phyloP scores from a whole-genome alignment of 2,888 invertebrate species.

The Pandemis cinnamomeana region DNA sequence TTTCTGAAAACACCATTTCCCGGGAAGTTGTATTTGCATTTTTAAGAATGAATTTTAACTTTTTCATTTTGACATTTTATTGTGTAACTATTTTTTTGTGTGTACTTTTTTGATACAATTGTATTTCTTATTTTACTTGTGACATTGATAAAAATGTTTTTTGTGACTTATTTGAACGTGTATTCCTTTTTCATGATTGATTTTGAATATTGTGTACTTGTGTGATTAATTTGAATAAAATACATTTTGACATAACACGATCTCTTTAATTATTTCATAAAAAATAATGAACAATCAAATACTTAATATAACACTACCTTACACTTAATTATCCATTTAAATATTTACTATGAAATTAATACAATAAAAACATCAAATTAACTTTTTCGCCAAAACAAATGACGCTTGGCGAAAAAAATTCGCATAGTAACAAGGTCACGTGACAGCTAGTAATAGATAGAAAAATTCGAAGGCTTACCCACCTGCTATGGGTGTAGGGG shows the following conservation, averaged over 20 bases:
- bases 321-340: not conserved
- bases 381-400: no score
- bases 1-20: not conserved
- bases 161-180: slow-evolving; percentile 1
- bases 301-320: not conserved
- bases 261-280: not conserved
- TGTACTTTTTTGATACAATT: slow-evolving; percentile 6
- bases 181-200: not conserved
- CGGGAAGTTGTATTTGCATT: not conserved
- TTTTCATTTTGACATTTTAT: not conserved
- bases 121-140: not conserved
- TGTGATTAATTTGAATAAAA: slow-evolving; percentile 6
- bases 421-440: no score
- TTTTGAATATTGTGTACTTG: slow-evolving; percentile 8
- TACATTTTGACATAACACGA: not conserved
- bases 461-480: no score
- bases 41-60: not conserved
- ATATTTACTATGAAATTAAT: not conserved
- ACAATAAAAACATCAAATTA: not conserved
- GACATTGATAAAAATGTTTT: not conserved
- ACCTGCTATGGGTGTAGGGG: no score
- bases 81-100: not conserved
- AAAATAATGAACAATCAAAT: not conserved
- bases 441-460: no score
- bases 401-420: no score